Evolutionary conservation across 2,888 invertebrate species (phyloP).

Genomic region (Hartigia nigra): DNA sequence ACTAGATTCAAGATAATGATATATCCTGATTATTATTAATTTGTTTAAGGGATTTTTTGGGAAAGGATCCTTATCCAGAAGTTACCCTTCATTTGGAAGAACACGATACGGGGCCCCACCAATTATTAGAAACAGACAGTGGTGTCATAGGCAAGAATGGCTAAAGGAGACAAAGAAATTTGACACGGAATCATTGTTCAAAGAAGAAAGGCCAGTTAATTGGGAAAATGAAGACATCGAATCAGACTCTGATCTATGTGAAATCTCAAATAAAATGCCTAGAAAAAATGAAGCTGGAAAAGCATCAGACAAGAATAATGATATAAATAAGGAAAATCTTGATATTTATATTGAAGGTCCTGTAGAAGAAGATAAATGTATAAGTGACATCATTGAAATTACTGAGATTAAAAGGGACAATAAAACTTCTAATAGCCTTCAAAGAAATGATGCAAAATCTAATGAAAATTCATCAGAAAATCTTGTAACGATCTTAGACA

Average conservation of each 20-base stretch:
- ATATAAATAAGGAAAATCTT: neutral
- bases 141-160: constrained; percentile 71
- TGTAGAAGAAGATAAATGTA: neutral
- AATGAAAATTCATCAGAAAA: neutral
- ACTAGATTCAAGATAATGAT: constrained; percentile 3
- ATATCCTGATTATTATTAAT: constrained; percentile 8
- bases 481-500: neutral
- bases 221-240: constrained; percentile 1
- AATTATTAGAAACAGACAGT: constrained; percentile 73
- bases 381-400: neutral
- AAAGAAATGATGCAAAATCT: neutral
- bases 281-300: neutral
- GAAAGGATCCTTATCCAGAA: constrained; percentile 76
- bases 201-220: constrained; percentile 15
- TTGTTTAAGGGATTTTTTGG: constrained; percentile 76
- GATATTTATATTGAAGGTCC: neutral
- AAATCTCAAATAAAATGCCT: neutral
- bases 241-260: neutral
- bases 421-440: neutral
- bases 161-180: constrained; percentile 59
- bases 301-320: neutral
- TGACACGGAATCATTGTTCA: constrained; percentile 15
- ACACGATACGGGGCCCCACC: constrained; percentile 63
- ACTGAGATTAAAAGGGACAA: constrained; percentile 10
- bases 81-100: constrained; percentile 67